Evolutionary conservation across 35 echinoderm and acorn worm species (phyloP).

Genomic region (Apostichopus japonicus): DNA sequence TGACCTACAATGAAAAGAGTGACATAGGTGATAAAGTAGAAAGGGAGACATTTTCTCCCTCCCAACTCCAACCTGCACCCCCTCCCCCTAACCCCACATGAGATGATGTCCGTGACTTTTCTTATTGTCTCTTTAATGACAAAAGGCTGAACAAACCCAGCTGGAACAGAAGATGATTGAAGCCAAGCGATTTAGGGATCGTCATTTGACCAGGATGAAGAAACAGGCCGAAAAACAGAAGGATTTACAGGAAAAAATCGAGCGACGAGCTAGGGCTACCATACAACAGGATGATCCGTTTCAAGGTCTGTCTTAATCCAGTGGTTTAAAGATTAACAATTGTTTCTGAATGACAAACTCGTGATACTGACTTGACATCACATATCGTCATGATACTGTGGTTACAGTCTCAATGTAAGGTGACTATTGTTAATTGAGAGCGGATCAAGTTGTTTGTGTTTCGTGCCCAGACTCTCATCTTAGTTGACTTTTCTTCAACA

Average conservation of each 20-base stretch:
- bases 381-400: no score
- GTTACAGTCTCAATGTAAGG: no score
- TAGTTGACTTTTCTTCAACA: no score
- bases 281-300: constrained; percentile 85
- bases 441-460: neutral
- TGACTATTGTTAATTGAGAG: neutral
- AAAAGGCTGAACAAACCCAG: constrained; percentile 75
- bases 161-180: constrained; percentile 94
- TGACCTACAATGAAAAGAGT: no score
- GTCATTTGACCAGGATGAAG: constrained; percentile 85
- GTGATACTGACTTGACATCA: no score
- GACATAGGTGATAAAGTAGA: no score
- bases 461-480: neutral
- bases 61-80: no score
- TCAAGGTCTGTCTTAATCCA: constrained; percentile 52
- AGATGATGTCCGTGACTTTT: neutral
- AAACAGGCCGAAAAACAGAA: constrained; percentile 99
- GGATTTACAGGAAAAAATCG: constrained; percentile 92
- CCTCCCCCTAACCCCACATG: no score
- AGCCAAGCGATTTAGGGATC: constrained; percentile 85
- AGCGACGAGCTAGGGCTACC: constrained; percentile 74
- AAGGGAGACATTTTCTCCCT: no score
- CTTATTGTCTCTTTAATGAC: neutral
- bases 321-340: no score
- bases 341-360: no score